Conservation (phyloP, 2,888 invertebrate species). For the Ernsta delagoae region DNA sequence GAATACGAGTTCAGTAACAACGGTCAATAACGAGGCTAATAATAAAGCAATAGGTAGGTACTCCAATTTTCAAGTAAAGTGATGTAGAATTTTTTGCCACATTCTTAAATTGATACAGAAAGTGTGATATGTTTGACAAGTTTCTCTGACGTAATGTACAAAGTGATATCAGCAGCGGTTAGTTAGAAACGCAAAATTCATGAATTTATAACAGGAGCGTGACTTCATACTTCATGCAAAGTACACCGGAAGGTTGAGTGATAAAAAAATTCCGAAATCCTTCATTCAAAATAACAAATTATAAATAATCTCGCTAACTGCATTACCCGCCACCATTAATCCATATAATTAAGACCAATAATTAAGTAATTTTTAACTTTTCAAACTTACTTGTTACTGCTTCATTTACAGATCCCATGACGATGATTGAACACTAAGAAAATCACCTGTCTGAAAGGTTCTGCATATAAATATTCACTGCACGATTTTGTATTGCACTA, state of each 20-base stretch:
- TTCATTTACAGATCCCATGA: slow-evolving; percentile 66
- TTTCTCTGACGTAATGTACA: slow-evolving; percentile 37
- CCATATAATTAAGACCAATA: neutral
- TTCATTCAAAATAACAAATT: slow-evolving; percentile 5
- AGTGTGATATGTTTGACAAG: neutral
- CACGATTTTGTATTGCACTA: slow-evolving; percentile 31
- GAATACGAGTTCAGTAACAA: neutral
- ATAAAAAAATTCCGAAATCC: slow-evolving; percentile 26
- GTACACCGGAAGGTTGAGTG: slow-evolving; percentile 24
- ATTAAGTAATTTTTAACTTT: neutral
- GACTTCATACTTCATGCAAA: slow-evolving; percentile 42
- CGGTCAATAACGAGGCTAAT: neutral
- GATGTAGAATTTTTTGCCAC: neutral
- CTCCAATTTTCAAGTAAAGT: neutral
- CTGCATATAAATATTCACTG: slow-evolving; percentile 23
- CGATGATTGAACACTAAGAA: slow-evolving; percentile 48
- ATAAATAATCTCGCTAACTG: slow-evolving; percentile 11
- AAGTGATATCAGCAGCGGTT: slow-evolving; percentile 34
- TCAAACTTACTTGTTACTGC: slow-evolving; percentile 65
- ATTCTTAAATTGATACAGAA: neutral
- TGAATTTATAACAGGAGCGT: slow-evolving; percentile 41
- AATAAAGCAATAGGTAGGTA: neutral
- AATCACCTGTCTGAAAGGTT: slow-evolving; percentile 45
- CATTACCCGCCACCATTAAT: slow-evolving; percentile 20
- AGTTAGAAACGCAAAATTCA: slow-evolving; percentile 30